phyloP scores from a whole-genome alignment of 1,140 invertebrate species.

The Cardiocondyla obscurior region DNA sequence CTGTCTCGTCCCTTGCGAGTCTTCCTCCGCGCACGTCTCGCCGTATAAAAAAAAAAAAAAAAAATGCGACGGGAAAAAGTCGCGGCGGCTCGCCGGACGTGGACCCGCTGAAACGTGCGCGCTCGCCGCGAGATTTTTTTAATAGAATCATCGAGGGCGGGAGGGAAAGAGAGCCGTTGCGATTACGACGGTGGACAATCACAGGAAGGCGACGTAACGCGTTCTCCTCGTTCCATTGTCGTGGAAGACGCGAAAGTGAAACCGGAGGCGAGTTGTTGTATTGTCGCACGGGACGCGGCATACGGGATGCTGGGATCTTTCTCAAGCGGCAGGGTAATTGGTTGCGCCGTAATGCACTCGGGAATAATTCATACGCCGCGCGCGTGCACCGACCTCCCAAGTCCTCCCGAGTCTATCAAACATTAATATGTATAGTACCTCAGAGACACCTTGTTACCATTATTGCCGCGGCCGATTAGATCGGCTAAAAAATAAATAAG shows the following conservation, averaged over 20 bases:
- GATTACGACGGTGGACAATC: slow-evolving; percentile 23
- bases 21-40: neutral
- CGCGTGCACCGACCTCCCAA: slow-evolving; percentile 26
- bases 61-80: neutral
- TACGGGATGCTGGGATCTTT: slow-evolving; percentile 36
- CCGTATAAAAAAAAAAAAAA: neutral
- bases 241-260: slow-evolving; percentile 38
- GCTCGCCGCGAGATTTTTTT: neutral
- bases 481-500: slow-evolving; percentile 20
- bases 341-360: slow-evolving; percentile 31
- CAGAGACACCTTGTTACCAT: slow-evolving; percentile 26
- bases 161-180: neutral
- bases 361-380: slow-evolving; percentile 48
- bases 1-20: slow-evolving; percentile 10
- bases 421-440: slow-evolving; percentile 40
- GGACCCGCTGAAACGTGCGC: neutral
- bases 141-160: slow-evolving; percentile 2
- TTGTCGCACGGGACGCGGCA: slow-evolving; percentile 30
- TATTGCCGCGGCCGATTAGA: slow-evolving; percentile 28
- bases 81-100: neutral
- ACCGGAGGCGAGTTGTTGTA: slow-evolving; percentile 33
- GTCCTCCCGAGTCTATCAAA: slow-evolving; percentile 48
- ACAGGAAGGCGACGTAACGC: slow-evolving; percentile 36
- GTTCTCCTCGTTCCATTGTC: slow-evolving; percentile 29
- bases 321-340: slow-evolving; percentile 50